These are phyloP conservation scores for Hippocampus guttulatus DNA, from an alignment of 2,113 vertebrate species.

Conservation along the genomic window DNA sequence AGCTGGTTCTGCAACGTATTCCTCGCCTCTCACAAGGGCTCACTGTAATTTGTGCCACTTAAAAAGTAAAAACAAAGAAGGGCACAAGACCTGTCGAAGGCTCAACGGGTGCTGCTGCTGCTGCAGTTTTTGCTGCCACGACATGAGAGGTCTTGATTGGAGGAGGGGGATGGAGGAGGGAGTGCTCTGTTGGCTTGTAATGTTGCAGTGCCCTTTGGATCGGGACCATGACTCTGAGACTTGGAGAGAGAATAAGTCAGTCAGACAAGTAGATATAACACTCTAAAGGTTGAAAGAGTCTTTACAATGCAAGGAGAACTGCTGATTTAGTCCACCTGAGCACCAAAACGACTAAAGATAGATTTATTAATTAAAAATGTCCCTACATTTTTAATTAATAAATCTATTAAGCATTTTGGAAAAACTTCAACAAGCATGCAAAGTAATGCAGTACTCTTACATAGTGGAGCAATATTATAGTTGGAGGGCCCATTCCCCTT, in stretches of 20 bases:
- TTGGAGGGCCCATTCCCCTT: neutral
- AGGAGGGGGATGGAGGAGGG: conserved; percentile 71
- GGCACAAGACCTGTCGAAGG: conserved; percentile 83
- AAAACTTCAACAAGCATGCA: conserved; percentile 31
- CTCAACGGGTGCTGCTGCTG: conserved; percentile 77
- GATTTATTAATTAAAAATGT: no score
- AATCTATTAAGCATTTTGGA: neutral
- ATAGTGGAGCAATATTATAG: neutral
- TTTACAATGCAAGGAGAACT: neutral
- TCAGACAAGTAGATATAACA: neutral
- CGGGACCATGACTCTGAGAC: conserved; percentile 80
- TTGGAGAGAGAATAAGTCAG: conserved; percentile 17
- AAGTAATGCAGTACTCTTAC: neutral
- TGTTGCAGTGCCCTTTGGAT: conserved; percentile 81
- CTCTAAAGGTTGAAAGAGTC: no score
- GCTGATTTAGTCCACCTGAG: conserved; percentile 9
- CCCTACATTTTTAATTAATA: neutral
- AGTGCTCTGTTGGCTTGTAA: conserved; percentile 75
- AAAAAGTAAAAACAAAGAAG: neutral
- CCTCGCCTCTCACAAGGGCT: no score
- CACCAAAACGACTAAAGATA: conserved; percentile 10
- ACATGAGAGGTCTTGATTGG: conserved; percentile 71
- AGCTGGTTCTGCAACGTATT: neutral
- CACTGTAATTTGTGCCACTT: neutral
- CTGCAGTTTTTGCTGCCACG: conserved; percentile 80